These are phyloP conservation scores for Engraulis encrasicolus DNA, from an alignment of 2,113 vertebrate genomes.

Conservation along the genomic window DNA sequence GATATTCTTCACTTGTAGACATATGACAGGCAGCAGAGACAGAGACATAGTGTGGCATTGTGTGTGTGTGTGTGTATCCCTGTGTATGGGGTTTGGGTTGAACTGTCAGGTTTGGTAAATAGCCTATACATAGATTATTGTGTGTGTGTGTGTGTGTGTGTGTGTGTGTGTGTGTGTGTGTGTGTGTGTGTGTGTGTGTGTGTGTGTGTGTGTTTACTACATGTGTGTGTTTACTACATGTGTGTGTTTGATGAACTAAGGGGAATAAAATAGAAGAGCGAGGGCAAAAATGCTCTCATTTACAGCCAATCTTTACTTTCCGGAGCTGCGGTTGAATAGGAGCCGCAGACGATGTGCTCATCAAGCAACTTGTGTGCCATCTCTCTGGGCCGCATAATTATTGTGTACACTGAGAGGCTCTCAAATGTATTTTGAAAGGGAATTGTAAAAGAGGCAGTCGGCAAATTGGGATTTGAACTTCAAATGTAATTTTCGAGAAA, in stretches of 20 bases:
- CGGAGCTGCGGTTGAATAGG: not conserved
- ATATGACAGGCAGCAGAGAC: too few species aligned
- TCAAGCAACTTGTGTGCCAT: constrained; percentile 38
- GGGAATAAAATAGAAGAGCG: not conserved
- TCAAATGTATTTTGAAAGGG: constrained; percentile 66
- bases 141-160: not conserved
- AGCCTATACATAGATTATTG: too few species aligned
- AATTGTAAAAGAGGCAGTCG: constrained; percentile 58
- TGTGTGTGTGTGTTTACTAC: too few species aligned
- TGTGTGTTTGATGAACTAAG: not conserved
- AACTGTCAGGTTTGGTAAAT: too few species aligned
- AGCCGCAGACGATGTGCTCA: constrained; percentile 41
- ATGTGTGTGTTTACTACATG: not conserved
- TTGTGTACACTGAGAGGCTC: constrained; percentile 68
- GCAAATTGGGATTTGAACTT: constrained; percentile 60
- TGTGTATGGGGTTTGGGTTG: too few species aligned
- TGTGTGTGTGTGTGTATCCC: too few species aligned
- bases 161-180: not conserved
- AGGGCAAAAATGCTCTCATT: not conserved
- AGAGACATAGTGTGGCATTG: too few species aligned
- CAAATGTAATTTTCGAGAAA: constrained; percentile 57
- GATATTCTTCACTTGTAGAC: not conserved
- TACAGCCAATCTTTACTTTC: not conserved
- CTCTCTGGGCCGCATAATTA: constrained; percentile 67
- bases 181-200: not conserved